These are phyloP conservation scores for Trachymyrmex cornetzi DNA, from an alignment of 1,140 invertebrate genomes.

Conservation along the genomic window DNA sequence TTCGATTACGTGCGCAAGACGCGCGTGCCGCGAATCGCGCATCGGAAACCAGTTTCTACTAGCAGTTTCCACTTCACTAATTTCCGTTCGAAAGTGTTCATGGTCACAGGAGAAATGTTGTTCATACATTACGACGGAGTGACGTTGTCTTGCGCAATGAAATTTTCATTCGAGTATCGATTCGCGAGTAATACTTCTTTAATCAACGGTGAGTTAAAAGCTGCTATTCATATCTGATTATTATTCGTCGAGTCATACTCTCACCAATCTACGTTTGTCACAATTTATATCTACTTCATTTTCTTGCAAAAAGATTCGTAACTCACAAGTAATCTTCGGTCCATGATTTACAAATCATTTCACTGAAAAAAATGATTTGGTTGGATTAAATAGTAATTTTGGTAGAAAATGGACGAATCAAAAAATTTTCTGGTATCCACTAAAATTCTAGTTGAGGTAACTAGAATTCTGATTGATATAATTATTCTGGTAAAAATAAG, in stretches of 20 bases:
- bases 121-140: background rate
- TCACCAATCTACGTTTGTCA: background rate
- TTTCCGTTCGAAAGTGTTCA: slow-evolving; percentile 58
- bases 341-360: background rate
- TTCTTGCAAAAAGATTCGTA: background rate
- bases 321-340: background rate
- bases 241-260: background rate
- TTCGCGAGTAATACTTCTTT: background rate
- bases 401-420: no score
- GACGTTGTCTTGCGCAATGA: background rate
- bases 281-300: background rate
- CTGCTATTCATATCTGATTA: no score
- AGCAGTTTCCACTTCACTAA: slow-evolving; percentile 52
- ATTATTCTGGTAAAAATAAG: no score
- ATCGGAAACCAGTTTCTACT: slow-evolving; percentile 55
- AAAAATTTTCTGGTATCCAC: no score
- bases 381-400: no score
- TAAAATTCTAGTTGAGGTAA: no score
- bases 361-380: no score
- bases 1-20: slow-evolving; percentile 50
- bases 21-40: slow-evolving; percentile 56
- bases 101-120: slow-evolving; percentile 48
- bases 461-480: no score
- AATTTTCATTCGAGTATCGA: slow-evolving; percentile 9
- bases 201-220: background rate